Conservation (phyloP, 1,140 invertebrate species). For the Oryzaephilus surinamensis region DNA sequence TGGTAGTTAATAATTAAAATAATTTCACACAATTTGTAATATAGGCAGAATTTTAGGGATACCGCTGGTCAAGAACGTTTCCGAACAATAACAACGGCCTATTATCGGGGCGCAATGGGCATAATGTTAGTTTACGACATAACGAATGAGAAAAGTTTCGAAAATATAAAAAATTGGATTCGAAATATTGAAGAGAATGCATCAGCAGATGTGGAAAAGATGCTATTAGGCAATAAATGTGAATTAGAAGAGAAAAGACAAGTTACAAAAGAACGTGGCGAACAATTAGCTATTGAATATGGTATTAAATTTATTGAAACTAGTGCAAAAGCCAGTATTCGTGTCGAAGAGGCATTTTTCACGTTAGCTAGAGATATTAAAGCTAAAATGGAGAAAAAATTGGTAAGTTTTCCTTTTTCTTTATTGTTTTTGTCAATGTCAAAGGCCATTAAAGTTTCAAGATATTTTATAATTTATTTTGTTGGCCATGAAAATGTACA, state of each 20-base stretch:
- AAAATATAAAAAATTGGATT: slow-evolving; percentile 98
- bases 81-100: slow-evolving; percentile 95
- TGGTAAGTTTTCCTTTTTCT: slow-evolving; percentile 60
- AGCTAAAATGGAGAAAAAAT: slow-evolving; percentile 90
- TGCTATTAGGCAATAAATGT: slow-evolving; percentile 92
- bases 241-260: slow-evolving; percentile 83
- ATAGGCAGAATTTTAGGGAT: slow-evolving; percentile 53
- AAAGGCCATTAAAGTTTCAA: neutral
- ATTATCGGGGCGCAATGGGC: slow-evolving; percentile 97
- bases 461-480: neutral
- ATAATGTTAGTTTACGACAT: slow-evolving; percentile 99
- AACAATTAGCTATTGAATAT: slow-evolving; percentile 79
- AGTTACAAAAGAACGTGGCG: slow-evolving; percentile 61
- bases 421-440: too few species aligned
- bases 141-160: slow-evolving; percentile 96
- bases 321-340: slow-evolving; percentile 82
- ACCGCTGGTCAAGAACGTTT: slow-evolving; percentile 95
- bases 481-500: neutral
- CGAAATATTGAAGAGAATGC: slow-evolving; percentile 97
- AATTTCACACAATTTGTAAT: neutral
- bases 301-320: slow-evolving; percentile 92
- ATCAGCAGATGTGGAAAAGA: slow-evolving; percentile 88
- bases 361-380: slow-evolving; percentile 90
- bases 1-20: slow-evolving; percentile 52
- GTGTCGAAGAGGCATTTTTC: slow-evolving; percentile 86